Base-by-base conservation (phyloP, 2,797 vertebrate species). In the Pelodytes ibericus region DNA sequence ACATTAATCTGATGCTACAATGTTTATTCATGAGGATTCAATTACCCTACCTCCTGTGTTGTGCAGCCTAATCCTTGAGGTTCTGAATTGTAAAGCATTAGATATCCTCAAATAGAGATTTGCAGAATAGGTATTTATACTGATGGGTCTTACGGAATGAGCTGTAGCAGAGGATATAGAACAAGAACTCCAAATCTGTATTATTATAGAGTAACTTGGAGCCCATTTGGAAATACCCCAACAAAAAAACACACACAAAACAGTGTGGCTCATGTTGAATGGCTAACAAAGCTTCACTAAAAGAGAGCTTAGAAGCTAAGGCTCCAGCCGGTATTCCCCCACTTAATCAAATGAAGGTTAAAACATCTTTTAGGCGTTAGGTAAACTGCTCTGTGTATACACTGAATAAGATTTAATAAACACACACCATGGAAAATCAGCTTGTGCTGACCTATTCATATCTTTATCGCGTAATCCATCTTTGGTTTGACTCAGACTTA, bases 21-120 rank as follows among this genome's bases (percentile, higher is more conserved):
- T 78, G 69, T 72, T 72, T 67, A 78, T 72, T 78, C 75, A 78
- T 72, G 62, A 72, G 63, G 27, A 53, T 61, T 24, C 53, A 59
- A 66, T 78, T 72, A 51, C 39, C 62, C 22, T 36, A 18, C 39
- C 62, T 53, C 47, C 44, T 67, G 61, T 30, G 16, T 30, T 49
- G 22, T 66, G 70, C 39, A 36, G 62, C 41, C 60, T 60, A 72
- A 66, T 29, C 39, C 44, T 67, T 63, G 39, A 61, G 41, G 24
- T 72, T 59, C 62, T 39, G 18, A 49, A 68, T 22, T 36, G 22
- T 29, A 33, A 24, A 66, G 39, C 9, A 3, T 41, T 33, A 8
- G 29, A 22, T 27, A 49, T 30, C 44, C 18, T 20, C 51, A 30
- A 18, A 63, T 27, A 25, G 16, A 56, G 60, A 57, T 7, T n/a